Base-by-base conservation (phyloP, 2,888 invertebrate species). In the Dilophus febrilis region DNA sequence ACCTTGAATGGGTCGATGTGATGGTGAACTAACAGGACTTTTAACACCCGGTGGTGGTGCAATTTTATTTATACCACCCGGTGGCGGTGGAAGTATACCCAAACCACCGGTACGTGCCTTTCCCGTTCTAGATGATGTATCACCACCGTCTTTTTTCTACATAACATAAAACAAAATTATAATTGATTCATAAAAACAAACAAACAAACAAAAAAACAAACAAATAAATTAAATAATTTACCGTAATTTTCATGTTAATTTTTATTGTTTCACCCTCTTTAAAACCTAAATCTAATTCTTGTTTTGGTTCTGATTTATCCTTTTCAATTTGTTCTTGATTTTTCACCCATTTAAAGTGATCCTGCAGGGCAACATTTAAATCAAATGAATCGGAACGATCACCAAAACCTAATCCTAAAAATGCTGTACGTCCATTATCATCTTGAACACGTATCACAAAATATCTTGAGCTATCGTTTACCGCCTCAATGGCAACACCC, bases 221-320 rank as follows among this genome's bases (percentile, higher is more conserved):
- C 11, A 22, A 18, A 27, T 28, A 31, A n/a, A n/a, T n/a, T n/a
- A n/a, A n/a, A n/a, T n/a, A 16, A 32, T 12, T 61, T 68, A 88
- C 88, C 47, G 88, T 86, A 48, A 91, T 90, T 66, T 90, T 87
- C 84, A 98, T 90, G 58, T 95, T 98, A 44, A 98, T 94, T 67
- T 92, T 97, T 48, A 99, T 98, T 2, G 97, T 99, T 68, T 99
- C 92, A 16, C 98, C 98, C 56, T 97, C 97, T 58, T 99, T 99
- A 59, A 99, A 97, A 37, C 94, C 85, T 40, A 98, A 71, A 68
- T 98, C 95, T 32, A 98, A 66, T 51, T 88, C 81, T 50, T 74
- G 78, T 44, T 74, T 75, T 10, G 82, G 78, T 41, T 73, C 76
- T 52, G 74, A 73, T 53, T 80, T 78, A 57, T 87, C 85, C 53